Percentiles rank a stretch among this genome's conserved stretches.
Conservation (phyloP, 1,140 invertebrate species). For the Samia ricini region DNA sequence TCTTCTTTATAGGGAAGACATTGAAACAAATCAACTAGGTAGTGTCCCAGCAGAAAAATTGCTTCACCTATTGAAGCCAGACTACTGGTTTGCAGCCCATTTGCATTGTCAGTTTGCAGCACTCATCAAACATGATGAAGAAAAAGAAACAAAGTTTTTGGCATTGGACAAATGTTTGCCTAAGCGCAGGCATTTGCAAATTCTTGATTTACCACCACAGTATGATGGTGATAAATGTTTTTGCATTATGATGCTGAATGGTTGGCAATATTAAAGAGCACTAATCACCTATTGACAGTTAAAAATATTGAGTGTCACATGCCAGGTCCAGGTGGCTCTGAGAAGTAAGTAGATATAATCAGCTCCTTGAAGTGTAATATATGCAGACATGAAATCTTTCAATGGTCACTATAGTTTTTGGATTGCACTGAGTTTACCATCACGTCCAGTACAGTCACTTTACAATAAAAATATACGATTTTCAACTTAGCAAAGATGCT, state of each 20-base stretch:
- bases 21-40: conserved; percentile 89
- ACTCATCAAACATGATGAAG: conserved; percentile 83
- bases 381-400: too few species aligned
- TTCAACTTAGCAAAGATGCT: not conserved
- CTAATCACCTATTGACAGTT: conserved; percentile 92
- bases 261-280: conserved; percentile 91
- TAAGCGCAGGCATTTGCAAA: conserved; percentile 88
- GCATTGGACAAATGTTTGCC: conserved; percentile 98
- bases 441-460: too few species aligned
- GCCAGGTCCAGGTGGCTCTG: conserved; percentile 84
- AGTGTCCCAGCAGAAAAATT: conserved; percentile 91
- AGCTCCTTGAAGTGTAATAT: not conserved
- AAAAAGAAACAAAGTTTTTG: conserved; percentile 90
- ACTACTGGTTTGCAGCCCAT: conserved; percentile 98
- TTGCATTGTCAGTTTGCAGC: conserved; percentile 98
- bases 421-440: too few species aligned
- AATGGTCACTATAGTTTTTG: too few species aligned
- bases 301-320: conserved; percentile 85
- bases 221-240: conserved; percentile 77
- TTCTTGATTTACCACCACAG: conserved; percentile 76
- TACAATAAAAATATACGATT: too few species aligned
- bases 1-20: conserved; percentile 83
- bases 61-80: conserved; percentile 87
- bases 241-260: conserved; percentile 96
- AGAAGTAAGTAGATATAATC: conserved; percentile 75